Conservation (phyloP, 2,797 vertebrate genomes). For the Artibeus lituratus region DNA sequence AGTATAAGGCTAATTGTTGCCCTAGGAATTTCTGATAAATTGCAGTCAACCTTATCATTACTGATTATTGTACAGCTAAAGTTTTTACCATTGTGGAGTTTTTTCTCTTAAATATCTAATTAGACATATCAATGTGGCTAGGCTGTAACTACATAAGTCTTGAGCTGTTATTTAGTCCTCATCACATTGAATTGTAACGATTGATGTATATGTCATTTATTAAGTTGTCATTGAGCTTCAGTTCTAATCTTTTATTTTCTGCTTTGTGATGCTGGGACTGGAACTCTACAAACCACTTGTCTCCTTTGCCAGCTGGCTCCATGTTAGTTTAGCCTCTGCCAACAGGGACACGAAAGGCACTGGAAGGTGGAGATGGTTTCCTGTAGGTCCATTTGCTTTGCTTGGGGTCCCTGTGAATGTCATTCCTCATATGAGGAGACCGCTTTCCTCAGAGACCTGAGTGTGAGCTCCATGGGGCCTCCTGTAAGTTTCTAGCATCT, state of each 20-base stretch:
- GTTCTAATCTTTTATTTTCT: background rate
- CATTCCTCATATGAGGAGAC: background rate
- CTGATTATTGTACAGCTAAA: background rate
- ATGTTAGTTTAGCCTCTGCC: background rate
- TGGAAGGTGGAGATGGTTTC: background rate
- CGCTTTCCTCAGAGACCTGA: background rate
- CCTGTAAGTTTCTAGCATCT: background rate
- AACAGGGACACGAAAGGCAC: background rate
- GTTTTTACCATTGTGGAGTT: background rate
- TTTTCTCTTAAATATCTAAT: slow-evolving; percentile 4
- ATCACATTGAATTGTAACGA: background rate
- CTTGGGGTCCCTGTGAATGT: background rate
- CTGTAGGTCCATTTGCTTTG: background rate
- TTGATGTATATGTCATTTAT: slow-evolving; percentile 2
- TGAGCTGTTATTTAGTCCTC: background rate
- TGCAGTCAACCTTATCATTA: background rate
- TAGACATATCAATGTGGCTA: background rate
- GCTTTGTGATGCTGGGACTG: background rate
- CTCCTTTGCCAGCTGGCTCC: background rate
- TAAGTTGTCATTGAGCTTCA: background rate
- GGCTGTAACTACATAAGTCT: background rate
- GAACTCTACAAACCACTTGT: background rate
- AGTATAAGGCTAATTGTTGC: background rate
- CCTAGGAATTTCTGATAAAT: background rate
- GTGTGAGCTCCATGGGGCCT: background rate